phyloP scores from a whole-genome alignment of 2,888 invertebrate species.

The Melanargia galathea region DNA sequence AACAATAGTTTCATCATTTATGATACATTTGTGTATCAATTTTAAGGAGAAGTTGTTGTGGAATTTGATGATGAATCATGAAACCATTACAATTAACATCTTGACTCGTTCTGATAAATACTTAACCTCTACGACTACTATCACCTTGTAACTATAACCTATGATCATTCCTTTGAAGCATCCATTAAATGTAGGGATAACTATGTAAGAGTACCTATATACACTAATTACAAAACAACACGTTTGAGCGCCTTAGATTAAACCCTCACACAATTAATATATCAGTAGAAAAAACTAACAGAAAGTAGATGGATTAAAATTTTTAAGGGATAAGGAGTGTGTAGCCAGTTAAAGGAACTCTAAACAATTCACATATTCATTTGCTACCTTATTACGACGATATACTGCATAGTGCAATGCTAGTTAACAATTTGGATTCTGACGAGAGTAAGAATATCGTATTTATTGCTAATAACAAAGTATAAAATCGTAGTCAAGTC shows the following conservation, averaged over 20 bases:
- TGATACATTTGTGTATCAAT: conserved; percentile 9
- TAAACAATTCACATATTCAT: not conserved
- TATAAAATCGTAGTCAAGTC: conserved; percentile 17
- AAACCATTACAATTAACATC: conserved; percentile 22
- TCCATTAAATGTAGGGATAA: conserved; percentile 52
- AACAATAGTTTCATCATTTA: not conserved
- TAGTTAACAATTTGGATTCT: conserved; percentile 5
- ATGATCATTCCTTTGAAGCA: conserved; percentile 69
- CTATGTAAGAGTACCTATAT: conserved; percentile 57
- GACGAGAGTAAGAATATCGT: conserved; percentile 9
- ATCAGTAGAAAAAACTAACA: not conserved
- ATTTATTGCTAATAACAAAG: conserved; percentile 19
- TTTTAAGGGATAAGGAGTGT: not conserved
- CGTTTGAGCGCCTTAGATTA: conserved; percentile 60
- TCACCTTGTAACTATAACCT: conserved; percentile 75
- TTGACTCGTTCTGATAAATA: conserved; percentile 23
- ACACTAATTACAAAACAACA: conserved; percentile 72
- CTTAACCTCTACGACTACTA: conserved; percentile 62
- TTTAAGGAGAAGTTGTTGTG: not conserved
- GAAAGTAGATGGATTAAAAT: not conserved
- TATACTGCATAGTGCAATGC: not conserved
- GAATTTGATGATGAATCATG: conserved; percentile 13
- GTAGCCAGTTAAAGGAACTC: not conserved
- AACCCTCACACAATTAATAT: conserved; percentile 10
- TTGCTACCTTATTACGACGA: not conserved